Percentiles rank a stretch among this genome's conserved stretches.
Conservation (phyloP, 2,113 vertebrate species). For the Pandion haliaetus region DNA sequence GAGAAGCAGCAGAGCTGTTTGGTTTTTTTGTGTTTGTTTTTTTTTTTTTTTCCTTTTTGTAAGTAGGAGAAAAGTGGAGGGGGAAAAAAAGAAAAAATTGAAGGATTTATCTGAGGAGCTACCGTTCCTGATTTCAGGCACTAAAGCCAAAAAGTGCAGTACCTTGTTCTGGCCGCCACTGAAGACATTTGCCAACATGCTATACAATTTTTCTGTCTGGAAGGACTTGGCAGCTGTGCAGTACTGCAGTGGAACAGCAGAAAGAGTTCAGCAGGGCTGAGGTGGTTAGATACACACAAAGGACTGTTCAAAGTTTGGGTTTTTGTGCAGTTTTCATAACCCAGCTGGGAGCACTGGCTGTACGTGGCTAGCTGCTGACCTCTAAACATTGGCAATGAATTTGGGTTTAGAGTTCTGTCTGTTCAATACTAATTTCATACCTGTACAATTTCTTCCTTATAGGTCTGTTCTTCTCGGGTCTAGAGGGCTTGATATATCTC, state of each 20-base stretch:
- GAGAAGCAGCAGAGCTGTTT: not conserved
- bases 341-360: not conserved
- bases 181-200: not conserved
- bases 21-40: too few relatives aligned
- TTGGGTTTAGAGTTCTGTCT: not conserved
- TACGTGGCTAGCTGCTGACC: not conserved
- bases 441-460: not conserved
- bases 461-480: slow-evolving; percentile 96
- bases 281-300: not conserved
- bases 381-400: not conserved
- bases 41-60: too few relatives aligned
- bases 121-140: not conserved
- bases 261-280: not conserved
- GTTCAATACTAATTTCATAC: not conserved
- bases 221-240: slow-evolving; percentile 23
- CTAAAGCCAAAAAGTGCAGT: not conserved
- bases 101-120: not conserved
- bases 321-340: not conserved
- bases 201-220: not conserved
- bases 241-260: slow-evolving; percentile 12
- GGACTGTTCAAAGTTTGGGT: not conserved
- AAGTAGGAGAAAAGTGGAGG: too few relatives aligned
- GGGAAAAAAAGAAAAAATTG: not conserved
- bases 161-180: not conserved
- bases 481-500: slow-evolving; percentile 93